phyloP scores from a whole-genome alignment of 2,113 vertebrate species.

The Pluvialis apricaria region DNA sequence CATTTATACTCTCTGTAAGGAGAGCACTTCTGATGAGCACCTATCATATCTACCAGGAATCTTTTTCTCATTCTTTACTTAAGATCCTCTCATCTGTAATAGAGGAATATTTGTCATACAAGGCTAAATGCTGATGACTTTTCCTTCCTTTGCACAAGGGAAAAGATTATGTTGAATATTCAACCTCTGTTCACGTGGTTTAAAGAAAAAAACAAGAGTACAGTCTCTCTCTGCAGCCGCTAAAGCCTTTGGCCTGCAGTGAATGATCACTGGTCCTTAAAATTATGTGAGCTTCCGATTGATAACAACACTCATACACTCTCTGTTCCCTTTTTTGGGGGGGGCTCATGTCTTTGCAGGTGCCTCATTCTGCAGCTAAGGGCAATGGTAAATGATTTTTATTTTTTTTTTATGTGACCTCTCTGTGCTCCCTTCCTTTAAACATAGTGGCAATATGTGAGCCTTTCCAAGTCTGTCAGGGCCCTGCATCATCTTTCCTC shows the following conservation, averaged over 20 bases:
- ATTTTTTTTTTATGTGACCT: slow-evolving; percentile 1
- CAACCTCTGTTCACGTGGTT: background rate
- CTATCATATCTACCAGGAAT: background rate
- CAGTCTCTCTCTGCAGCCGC: background rate
- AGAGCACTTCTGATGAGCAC: background rate
- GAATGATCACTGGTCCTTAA: background rate
- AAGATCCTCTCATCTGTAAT: background rate
- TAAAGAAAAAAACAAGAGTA: background rate
- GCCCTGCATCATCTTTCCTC: slow-evolving; percentile 23
- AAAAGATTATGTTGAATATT: background rate
- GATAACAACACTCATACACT: background rate
- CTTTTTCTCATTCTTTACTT: background rate
- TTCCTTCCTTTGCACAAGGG: background rate
- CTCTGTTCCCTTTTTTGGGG: background rate
- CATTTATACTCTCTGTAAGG: background rate
- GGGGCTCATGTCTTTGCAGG: background rate
- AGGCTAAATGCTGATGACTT: background rate
- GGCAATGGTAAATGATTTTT: background rate
- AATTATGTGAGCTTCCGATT: background rate
- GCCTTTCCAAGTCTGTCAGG: background rate
- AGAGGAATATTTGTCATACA: background rate
- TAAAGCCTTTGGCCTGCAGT: background rate
- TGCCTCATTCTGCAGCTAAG: background rate
- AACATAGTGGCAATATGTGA: slow-evolving; percentile 1
- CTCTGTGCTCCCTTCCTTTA: slow-evolving; percentile 8